Conservation (phyloP, 2,888 invertebrate species). For the Euzophera pinguis region DNA sequence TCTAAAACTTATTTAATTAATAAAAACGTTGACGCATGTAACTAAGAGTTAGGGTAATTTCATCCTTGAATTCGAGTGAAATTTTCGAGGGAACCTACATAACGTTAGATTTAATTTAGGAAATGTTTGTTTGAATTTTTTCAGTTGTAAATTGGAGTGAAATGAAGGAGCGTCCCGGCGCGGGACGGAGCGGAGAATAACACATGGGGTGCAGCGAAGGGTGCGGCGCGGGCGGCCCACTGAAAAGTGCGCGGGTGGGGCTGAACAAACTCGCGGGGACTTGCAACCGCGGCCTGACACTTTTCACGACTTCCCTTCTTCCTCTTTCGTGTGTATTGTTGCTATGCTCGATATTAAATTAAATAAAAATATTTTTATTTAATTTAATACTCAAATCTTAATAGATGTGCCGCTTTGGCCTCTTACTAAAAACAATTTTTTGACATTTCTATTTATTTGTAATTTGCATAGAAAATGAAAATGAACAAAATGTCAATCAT, state of each 20-base stretch:
- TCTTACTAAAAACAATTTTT: too few species aligned
- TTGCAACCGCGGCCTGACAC: slow-evolving; percentile 40
- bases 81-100: background rate
- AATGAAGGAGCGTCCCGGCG: slow-evolving; percentile 79
- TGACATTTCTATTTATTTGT: too few species aligned
- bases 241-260: slow-evolving; percentile 80
- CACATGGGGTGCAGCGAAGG: slow-evolving; percentile 71
- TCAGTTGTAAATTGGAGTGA: slow-evolving; percentile 78
- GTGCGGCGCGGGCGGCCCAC: slow-evolving; percentile 72
- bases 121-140: slow-evolving; percentile 74
- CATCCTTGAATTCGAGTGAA: background rate
- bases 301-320: slow-evolving; percentile 38
- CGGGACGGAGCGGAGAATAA: slow-evolving; percentile 69
- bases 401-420: too few species aligned
- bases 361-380: background rate
- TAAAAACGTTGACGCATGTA: background rate
- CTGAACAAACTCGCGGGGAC: slow-evolving; percentile 80
- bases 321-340: slow-evolving; percentile 11
- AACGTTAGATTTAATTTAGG: slow-evolving; percentile 54
- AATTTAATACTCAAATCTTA: background rate
- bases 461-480: too few species aligned
- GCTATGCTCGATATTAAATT: background rate
- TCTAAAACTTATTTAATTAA: background rate
- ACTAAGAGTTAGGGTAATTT: background rate
- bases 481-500: too few species aligned